These are phyloP conservation scores for Pteropus alecto DNA, from an alignment of 2,113 vertebrate genomes.

Conservation along the genomic window DNA sequence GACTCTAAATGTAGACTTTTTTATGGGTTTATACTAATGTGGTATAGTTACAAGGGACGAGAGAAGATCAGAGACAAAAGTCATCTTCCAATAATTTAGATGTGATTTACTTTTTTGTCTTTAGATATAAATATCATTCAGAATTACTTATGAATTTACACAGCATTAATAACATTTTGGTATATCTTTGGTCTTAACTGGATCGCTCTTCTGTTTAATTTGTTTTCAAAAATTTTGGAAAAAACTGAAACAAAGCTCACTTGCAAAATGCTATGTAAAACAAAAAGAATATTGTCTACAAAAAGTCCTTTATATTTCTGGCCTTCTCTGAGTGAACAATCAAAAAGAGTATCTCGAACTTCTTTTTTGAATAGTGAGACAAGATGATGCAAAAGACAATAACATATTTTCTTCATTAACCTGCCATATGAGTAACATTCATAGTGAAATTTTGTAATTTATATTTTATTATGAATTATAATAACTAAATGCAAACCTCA, in stretches of 20 bases:
- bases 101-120: conserved; percentile 31
- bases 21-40: not conserved
- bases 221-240: conserved; percentile 78
- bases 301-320: conserved; percentile 28
- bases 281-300: conserved; percentile 38
- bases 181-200: conserved; percentile 82
- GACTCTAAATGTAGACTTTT: not conserved
- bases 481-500: not conserved
- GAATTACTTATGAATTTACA: conserved; percentile 71
- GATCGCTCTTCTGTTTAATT: conserved; percentile 82
- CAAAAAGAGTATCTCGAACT: not conserved
- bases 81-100: not conserved
- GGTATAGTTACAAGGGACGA: not conserved
- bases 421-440: not conserved
- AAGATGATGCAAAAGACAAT: conserved; percentile 36
- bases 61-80: not conserved
- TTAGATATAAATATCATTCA: conserved; percentile 68
- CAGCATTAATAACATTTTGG: conserved; percentile 75
- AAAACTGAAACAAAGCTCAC: conserved; percentile 78
- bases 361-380: conserved; percentile 18
- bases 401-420: not conserved
- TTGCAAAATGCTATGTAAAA: conserved; percentile 66
- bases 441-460: not conserved
- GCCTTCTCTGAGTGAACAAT: conserved; percentile 9
- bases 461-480: not conserved